Evolutionary conservation across 1,140 invertebrate genomes (phyloP).

Genomic region (Heliconius congener): DNA sequence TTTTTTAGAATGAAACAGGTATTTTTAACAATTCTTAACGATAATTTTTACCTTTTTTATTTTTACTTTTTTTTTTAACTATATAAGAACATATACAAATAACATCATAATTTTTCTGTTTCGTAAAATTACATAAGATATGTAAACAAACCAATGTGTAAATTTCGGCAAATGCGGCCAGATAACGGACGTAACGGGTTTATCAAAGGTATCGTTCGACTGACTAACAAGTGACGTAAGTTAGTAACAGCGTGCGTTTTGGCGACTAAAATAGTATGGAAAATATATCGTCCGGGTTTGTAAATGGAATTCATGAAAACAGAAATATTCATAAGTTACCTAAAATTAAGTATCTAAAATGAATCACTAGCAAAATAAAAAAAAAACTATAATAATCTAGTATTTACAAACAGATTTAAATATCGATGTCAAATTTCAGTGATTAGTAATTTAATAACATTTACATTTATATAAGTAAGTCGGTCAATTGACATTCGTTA

Average conservation of each 20-base stretch:
- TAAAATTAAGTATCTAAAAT: not conserved
- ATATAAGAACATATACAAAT: not conserved
- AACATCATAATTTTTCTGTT: not conserved
- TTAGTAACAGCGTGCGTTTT: conserved; percentile 31
- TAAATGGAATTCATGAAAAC: not conserved
- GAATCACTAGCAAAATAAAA: not conserved
- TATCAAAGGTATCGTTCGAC: conserved; percentile 41
- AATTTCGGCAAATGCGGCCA: conserved; percentile 47
- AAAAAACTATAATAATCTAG: not conserved
- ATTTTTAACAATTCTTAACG: too few relatives aligned
- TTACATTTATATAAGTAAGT: not conserved
- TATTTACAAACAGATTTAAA: not conserved
- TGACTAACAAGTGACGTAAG: conserved; percentile 41
- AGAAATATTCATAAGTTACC: too few relatives aligned
- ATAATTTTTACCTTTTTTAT: too few relatives aligned
- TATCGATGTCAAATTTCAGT: not conserved
- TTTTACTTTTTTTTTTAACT: not conserved
- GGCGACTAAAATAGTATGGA: conserved; percentile 39
- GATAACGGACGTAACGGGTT: conserved; percentile 52
- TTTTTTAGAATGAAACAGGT: too few relatives aligned
- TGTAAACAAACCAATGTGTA: conserved; percentile 23
- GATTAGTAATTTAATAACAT: not conserved
- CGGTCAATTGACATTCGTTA: not conserved
- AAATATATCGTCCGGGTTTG: conserved; percentile 28
- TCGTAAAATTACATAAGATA: conserved; percentile 1